Percentiles rank a stretch among this genome's conserved stretches.
These are phyloP conservation scores for Scrobipalpa costella DNA, from an alignment of 2,888 invertebrate species.

Conservation along the genomic window DNA sequence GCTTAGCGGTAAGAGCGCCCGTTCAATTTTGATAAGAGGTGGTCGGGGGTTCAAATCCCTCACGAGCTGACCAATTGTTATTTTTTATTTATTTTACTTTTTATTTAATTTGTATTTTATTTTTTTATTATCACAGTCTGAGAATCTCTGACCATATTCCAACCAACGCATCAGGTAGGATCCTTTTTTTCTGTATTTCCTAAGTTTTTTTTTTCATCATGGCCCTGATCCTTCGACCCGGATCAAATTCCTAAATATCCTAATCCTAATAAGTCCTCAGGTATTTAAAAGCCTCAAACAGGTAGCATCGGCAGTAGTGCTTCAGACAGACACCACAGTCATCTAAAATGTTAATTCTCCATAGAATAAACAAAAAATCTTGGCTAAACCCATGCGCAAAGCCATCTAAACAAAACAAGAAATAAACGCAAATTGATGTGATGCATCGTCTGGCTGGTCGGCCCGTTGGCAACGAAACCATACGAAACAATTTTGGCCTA, in stretches of 20 bases:
- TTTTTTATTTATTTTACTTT: not conserved
- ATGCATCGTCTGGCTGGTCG: not conserved
- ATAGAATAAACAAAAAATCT: no score
- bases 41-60: conserved; percentile 6
- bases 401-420: not conserved
- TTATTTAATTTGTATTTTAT: not conserved
- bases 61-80: not conserved
- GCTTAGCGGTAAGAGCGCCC: not conserved
- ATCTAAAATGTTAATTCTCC: no score
- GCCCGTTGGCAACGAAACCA: not conserved
- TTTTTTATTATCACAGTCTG: not conserved
- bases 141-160: no score
- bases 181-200: no score
- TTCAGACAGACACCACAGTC: no score
- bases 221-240: no score
- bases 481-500: not conserved
- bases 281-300: no score
- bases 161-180: no score
- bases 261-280: no score
- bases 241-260: no score
- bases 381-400: not conserved
- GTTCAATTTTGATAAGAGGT: not conserved
- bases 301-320: no score
- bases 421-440: not conserved
- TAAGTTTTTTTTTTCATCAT: no score